Conservation (phyloP, 2,888 invertebrate species). For the Diplazon laetatorius region DNA sequence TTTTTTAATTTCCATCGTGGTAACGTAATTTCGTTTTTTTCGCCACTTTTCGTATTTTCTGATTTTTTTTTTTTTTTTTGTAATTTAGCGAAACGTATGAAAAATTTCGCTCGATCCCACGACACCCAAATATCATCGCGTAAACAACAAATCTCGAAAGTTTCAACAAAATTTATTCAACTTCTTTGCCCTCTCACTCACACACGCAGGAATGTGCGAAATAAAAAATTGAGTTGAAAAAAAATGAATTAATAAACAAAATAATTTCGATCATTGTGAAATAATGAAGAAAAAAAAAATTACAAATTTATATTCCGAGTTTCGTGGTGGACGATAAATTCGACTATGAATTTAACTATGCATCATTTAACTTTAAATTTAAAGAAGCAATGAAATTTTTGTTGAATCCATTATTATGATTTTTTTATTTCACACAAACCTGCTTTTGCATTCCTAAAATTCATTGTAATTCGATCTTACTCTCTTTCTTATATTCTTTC, state of each 20-base stretch:
- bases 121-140: conserved; percentile 46
- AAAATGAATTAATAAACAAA: no score
- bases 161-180: conserved; percentile 68
- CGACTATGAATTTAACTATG: neutral
- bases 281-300: no score
- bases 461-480: conserved; percentile 40
- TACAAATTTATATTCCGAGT: conserved; percentile 3
- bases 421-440: neutral
- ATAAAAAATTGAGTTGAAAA: conserved; percentile 7
- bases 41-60: no score
- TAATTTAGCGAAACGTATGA: neutral
- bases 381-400: no score
- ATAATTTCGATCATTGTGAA: conserved; percentile 23
- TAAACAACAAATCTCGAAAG: conserved; percentile 60
- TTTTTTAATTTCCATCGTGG: neutral
- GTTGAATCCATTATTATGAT: no score
- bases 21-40: conserved; percentile 6
- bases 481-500: no score
- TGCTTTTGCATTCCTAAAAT: conserved; percentile 30
- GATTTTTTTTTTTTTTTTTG: conserved; percentile 5
- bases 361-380: neutral
- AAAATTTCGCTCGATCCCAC: conserved; percentile 11
- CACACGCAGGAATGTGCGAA: conserved; percentile 9
- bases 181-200: conserved; percentile 52
- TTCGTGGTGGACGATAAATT: conserved; percentile 7